Conservation (phyloP, 2,113 vertebrate species). For the Tinamus guttatus region DNA sequence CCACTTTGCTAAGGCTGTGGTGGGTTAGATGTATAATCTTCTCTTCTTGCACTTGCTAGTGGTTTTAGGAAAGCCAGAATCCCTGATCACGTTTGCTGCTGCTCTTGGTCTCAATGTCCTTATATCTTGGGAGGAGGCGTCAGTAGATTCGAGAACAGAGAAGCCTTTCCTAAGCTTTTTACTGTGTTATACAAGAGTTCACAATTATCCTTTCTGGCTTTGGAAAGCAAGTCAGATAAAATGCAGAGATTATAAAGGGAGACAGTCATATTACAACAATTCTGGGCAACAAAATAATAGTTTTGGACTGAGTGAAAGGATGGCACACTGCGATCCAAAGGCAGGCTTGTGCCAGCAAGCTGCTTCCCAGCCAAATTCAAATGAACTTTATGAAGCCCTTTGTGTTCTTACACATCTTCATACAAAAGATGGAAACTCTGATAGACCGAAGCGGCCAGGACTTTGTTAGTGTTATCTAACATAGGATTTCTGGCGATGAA, state of each 20-base stretch:
- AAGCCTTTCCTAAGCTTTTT: background rate
- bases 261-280: constrained; percentile 35
- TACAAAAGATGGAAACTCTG: background rate
- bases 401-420: background rate
- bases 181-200: background rate
- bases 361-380: constrained; percentile 19
- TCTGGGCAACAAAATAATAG: background rate
- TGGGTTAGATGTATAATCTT: background rate
- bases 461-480: background rate
- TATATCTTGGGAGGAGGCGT: background rate
- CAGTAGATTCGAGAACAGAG: background rate
- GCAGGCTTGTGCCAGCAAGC: fast-evolving
- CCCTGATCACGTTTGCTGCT: fast-evolving
- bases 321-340: constrained; percentile 6
- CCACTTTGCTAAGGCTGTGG: background rate
- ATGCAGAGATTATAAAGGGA: constrained; percentile 27
- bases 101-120: background rate
- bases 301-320: constrained; percentile 7
- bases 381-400: background rate
- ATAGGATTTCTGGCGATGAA: background rate
- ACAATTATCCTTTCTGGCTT: background rate
- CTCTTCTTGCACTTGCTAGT: background rate
- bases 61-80: background rate
- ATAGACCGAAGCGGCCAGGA: background rate
- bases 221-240: constrained; percentile 37